phyloP scores from a whole-genome alignment of 1,140 invertebrate genomes.

The Odontomachus brunneus region DNA sequence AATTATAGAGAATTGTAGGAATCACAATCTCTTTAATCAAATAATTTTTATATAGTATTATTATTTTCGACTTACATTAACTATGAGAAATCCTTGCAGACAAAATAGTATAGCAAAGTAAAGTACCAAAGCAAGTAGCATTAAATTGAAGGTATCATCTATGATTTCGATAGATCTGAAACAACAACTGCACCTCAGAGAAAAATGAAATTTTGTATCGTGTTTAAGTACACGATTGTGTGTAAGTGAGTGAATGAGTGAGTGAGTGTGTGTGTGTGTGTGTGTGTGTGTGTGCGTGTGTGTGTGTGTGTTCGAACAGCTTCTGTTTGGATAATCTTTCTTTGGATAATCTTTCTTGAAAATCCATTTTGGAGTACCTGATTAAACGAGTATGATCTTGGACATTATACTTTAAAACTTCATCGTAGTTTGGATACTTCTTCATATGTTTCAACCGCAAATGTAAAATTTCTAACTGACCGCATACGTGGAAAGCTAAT shows the following conservation, averaged over 20 bases:
- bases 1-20: too few species aligned
- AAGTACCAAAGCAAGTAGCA: constrained; percentile 10
- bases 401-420: neutral
- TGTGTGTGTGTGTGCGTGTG: too few species aligned
- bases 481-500: constrained; percentile 35
- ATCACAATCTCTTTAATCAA: too few species aligned
- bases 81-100: constrained; percentile 29
- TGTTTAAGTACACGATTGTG: too few species aligned
- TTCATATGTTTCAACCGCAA: neutral
- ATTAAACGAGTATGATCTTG: constrained; percentile 34
- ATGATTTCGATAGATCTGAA: constrained; percentile 8
- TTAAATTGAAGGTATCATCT: constrained; percentile 29
- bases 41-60: neutral
- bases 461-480: constrained; percentile 45
- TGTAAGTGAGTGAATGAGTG: too few species aligned
- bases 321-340: neutral
- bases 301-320: too few species aligned
- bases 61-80: constrained; percentile 22
- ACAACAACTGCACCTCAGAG: neutral
- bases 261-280: too few species aligned
- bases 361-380: constrained; percentile 16
- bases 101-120: constrained; percentile 13
- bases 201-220: neutral
- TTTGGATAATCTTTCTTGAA: neutral
- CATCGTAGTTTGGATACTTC: neutral